Base-by-base conservation (phyloP, 2,113 vertebrate genomes). In the Pterocles gutturalis region DNA sequence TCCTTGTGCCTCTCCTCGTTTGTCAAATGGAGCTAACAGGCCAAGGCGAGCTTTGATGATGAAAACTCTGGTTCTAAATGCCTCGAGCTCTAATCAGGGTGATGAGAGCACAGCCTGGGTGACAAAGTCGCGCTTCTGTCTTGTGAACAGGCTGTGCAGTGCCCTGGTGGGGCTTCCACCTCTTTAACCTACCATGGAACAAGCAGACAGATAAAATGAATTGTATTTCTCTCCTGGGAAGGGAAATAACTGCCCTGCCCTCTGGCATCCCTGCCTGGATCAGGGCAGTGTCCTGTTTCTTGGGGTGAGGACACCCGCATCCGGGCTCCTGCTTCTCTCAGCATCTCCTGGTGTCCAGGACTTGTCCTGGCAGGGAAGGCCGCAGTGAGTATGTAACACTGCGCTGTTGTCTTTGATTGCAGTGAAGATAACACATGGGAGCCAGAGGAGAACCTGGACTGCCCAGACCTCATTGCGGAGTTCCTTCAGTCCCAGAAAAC, bases 341-440 rank as follows among this genome's bases (percentile, higher is more conserved):
- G 70, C 36, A 4, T 33, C 60, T n/a, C 29, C 25, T 2, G 9
- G 5, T 17, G 36, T 3, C 53, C 14, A 2, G 72, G 41, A 0
- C 15, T 51, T 53, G 4, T 8, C 33, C 5, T 1, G 18, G 34
- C 26, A 10, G 65, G 38, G 18, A 41, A 45, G 26, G 7, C 29
- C 34, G 19, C 49, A 14, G 51, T 9, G 21, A 5, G 2, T 12
- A 0, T 9, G 22, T 45, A 20, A 5, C n/a, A 29, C 19, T 28
- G 5, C 13, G n/a, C 43, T 4, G 33, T 53, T 38, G 38, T n/a
- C 45, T 96, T 64, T 95, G 69, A 6, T 97, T 97, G 79, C 98
- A 99, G 99, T 62, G 99, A 99, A 43, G 99, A 99, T 77, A 99
- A 99, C 97, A 99, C 99, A 0, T 99, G 99, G 99, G 99, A 99